phyloP scores from a whole-genome alignment of 1,140 invertebrate genomes.

The Caenorhabditis latens region DNA sequence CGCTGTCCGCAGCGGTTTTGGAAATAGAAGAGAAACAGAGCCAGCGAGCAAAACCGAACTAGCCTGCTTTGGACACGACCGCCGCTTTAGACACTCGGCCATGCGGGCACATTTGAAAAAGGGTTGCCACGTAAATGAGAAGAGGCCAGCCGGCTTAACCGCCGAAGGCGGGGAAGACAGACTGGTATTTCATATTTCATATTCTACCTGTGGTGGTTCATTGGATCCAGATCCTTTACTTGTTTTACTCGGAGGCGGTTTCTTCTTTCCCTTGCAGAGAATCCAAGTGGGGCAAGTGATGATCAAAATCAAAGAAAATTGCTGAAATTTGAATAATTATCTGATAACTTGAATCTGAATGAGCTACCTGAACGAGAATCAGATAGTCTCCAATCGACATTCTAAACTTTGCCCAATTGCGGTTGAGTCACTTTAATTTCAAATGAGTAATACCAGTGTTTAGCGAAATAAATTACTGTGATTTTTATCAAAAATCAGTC shows the following conservation, averaged over 20 bases:
- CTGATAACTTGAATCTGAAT: neutral
- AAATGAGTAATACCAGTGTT: neutral
- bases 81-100: too few relatives aligned
- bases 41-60: too few relatives aligned
- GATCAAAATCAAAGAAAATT: neutral
- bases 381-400: conserved; percentile 27
- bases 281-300: neutral
- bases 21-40: too few relatives aligned
- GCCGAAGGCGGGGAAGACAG: too few relatives aligned
- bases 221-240: neutral
- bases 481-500: neutral
- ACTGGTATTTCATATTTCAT: too few relatives aligned
- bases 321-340: neutral
- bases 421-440: neutral
- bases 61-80: too few relatives aligned
- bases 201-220: neutral
- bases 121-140: too few relatives aligned
- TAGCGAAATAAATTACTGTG: too few relatives aligned
- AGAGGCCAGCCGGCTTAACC: too few relatives aligned
- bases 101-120: too few relatives aligned
- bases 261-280: conserved; percentile 38
- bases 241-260: neutral
- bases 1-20: too few relatives aligned
- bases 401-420: conserved; percentile 22
- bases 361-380: conserved; percentile 43